Base-by-base conservation (phyloP, 2,797 vertebrate species). In the Botia kubotai region DNA sequence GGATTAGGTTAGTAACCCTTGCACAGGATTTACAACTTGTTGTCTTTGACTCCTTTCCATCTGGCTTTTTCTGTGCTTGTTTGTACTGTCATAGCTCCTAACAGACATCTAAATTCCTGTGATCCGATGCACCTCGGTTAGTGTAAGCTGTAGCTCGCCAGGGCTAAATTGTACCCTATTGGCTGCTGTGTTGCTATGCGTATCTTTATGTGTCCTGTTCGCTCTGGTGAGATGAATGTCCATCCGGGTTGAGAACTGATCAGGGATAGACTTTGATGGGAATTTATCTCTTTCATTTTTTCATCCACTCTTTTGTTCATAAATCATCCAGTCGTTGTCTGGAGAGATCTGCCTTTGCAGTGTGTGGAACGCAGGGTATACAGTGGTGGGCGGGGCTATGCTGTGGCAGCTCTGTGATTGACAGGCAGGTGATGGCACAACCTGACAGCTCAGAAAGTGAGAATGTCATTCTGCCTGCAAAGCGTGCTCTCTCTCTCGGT, bases 131-230 rank as follows among this genome's bases (percentile, higher is more conserved):
- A 81, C 79, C 46, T 67, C 57, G n/a, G 71, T 78, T 67, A 60
- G 29, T 17, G 5, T 53, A 73, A 75, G 11, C 36, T 72, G 81
- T 43, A 33, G 81, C 82, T 86, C 86, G 75, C 82, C 87, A 86
- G 86, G 91, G 89, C 88, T 85, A 84, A 86, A 88, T 88, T 85
- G 87, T 88, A 87, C 87, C 89, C 90, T 85, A 91, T 92, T 92
- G 91, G 91, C 86, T 91, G 89, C 85, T 84, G 88, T 91, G 90
- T 92, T 92, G 90, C 90, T 92, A 91, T 91, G 91, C 89, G 89
- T 89, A 83, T 89, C 85, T 80, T 85, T 87, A 82, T 80, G 48
- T 74, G 60, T 36, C n/a, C 23, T 36, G 52, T 50, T n/a, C 23
- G 36, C 36, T 79, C 21, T 55, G 70, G n/a, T 48, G 63, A 55